Evolutionary conservation across 2,113 vertebrate genomes (phyloP).

Genomic region (Myotis yumanensis): DNA sequence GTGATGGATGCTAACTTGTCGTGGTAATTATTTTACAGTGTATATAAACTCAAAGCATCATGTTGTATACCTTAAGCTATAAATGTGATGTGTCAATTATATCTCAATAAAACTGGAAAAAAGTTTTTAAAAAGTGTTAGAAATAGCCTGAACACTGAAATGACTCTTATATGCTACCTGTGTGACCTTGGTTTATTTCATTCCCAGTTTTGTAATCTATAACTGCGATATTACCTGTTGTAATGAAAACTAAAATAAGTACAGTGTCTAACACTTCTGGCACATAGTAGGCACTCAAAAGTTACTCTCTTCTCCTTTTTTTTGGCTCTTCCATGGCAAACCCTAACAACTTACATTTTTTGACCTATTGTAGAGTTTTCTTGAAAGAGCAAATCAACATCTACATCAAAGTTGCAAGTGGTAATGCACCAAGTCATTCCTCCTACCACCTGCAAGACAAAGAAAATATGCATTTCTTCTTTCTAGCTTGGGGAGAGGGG

Average conservation of each 20-base stretch:
- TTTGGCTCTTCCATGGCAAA: not conserved
- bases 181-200: not conserved
- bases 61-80: not conserved
- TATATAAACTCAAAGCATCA: not conserved
- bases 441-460: constrained; percentile 92
- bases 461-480: not conserved
- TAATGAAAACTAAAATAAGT: constrained; percentile 15
- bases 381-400: constrained; percentile 97
- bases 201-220: not conserved
- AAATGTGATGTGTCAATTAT: not conserved
- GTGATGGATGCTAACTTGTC: not conserved
- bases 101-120: not conserved
- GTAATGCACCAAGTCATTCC: constrained; percentile 99
- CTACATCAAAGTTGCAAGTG: constrained; percentile 96
- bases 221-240: not conserved
- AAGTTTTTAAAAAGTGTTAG: not conserved
- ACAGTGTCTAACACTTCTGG: not conserved
- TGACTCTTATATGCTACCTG: not conserved
- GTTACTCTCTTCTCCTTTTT: not conserved
- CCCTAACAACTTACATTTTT: constrained; percentile 92
- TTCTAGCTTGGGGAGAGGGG: not conserved
- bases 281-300: not conserved
- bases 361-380: constrained; percentile 99
- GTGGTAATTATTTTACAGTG: not conserved
- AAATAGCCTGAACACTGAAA: not conserved